phyloP scores from a whole-genome alignment of 2,888 invertebrate species.

The Phyllotreta striolata region DNA sequence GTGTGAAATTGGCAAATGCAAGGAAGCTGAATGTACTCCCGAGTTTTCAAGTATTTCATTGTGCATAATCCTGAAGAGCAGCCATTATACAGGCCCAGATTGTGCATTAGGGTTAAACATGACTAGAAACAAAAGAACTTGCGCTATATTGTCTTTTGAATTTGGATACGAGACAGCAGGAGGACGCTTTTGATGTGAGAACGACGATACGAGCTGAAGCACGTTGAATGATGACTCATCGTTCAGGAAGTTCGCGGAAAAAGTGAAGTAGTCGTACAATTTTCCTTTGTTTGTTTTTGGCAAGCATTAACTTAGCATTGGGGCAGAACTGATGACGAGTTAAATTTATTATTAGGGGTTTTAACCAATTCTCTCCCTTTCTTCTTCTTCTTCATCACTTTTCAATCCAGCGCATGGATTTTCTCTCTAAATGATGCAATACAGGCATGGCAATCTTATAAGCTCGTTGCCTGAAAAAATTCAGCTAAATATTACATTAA shows the following conservation, averaged over 20 bases:
- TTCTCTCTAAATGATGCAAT: not conserved
- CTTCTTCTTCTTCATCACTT: too few relatives aligned
- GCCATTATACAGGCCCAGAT: conserved; percentile 43
- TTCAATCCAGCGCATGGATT: too few relatives aligned
- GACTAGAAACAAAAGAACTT: conserved; percentile 52
- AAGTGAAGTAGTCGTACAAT: conserved; percentile 17
- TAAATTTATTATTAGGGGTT: too few relatives aligned
- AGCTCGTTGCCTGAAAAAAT: not conserved
- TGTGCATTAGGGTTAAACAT: conserved; percentile 55
- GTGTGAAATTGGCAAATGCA: conserved; percentile 51
- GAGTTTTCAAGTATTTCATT: conserved; percentile 42
- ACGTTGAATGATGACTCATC: conserved; percentile 29
- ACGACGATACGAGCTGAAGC: conserved; percentile 27
- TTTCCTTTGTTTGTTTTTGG: conserved; percentile 13
- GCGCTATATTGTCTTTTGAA: conserved; percentile 50
- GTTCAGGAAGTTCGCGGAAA: conserved; percentile 24
- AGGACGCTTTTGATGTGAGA: conserved; percentile 32
- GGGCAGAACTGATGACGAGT: too few relatives aligned
- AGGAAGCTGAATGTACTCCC: conserved; percentile 32
- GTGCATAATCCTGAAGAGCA: conserved; percentile 38
- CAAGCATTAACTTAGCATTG: not conserved
- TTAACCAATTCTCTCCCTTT: too few relatives aligned
- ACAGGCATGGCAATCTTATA: not conserved
- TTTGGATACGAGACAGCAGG: conserved; percentile 33
- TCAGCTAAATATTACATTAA: not conserved